Conservation (phyloP, 1,140 invertebrate species). For the Hyphantria cunea region DNA sequence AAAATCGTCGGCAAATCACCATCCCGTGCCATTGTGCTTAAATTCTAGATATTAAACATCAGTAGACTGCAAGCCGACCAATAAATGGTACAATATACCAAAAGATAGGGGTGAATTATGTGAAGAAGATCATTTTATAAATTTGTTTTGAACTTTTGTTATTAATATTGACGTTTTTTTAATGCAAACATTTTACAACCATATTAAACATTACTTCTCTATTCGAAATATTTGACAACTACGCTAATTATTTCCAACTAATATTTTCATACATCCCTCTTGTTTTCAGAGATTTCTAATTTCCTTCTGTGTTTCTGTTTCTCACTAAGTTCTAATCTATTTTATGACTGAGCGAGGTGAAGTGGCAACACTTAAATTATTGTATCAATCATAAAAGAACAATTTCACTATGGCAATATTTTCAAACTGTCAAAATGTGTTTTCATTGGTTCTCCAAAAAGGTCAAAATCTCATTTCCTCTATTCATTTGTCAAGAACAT, state of each 20-base stretch:
- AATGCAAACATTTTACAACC: neutral
- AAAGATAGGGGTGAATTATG: constrained; percentile 35
- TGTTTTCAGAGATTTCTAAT: constrained; percentile 18
- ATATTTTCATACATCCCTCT: constrained; percentile 23
- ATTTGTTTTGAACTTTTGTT: constrained; percentile 9
- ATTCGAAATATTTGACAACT: constrained; percentile 3
- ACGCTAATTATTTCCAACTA: neutral
- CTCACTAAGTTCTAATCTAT: too few relatives aligned
- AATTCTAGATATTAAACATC: constrained; percentile 31
- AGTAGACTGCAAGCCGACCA: constrained; percentile 23
- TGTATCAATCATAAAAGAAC: neutral
- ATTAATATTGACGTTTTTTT: neutral
- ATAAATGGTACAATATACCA: constrained; percentile 12
- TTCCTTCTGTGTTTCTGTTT: too few relatives aligned
- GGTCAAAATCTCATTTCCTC: neutral
- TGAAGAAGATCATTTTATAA: constrained; percentile 21
- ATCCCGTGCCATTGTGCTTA: constrained; percentile 78
- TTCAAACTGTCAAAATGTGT: neutral
- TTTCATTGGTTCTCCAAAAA: neutral
- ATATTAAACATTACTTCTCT: neutral
- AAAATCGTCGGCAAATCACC: constrained; percentile 89
- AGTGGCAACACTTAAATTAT: neutral
- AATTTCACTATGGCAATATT: constrained; percentile 19
- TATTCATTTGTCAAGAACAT: neutral
- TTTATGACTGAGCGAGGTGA: too few relatives aligned